phyloP scores from a whole-genome alignment of 2,797 vertebrate genomes.

The Buceros bicornis region DNA sequence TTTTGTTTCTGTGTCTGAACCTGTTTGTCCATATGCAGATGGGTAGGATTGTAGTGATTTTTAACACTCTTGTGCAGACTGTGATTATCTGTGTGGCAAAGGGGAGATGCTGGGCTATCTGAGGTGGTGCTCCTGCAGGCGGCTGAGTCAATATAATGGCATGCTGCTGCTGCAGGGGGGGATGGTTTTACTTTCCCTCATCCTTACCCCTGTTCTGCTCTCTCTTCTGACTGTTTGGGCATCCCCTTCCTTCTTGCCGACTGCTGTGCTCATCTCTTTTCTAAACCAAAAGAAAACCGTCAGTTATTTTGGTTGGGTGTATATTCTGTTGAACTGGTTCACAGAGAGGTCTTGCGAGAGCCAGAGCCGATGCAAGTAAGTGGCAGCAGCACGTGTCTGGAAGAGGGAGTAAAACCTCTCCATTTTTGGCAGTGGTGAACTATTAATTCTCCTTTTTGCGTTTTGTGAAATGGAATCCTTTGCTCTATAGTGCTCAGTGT shows the following conservation, averaged over 20 bases:
- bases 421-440: conserved; percentile 52
- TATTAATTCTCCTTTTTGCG: conserved; percentile 8
- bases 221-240: background rate
- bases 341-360: background rate
- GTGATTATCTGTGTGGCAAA: background rate
- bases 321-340: background rate
- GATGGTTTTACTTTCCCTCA: background rate
- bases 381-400: conserved; percentile 49
- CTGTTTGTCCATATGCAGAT: background rate
- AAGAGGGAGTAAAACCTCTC: conserved; percentile 36
- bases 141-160: too few relatives aligned
- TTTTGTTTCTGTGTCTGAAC: background rate
- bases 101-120: background rate
- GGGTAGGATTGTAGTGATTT: background rate
- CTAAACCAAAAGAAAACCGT: background rate
- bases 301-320: background rate
- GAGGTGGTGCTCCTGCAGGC: background rate
- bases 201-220: background rate
- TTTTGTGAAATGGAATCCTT: background rate
- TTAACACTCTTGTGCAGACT: background rate
- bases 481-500: background rate
- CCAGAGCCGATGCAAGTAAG: background rate
- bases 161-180: background rate
- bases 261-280: background rate
- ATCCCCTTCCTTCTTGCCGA: background rate